Percentiles rank a stretch among this genome's conserved stretches.
These are phyloP conservation scores for Falco naumanni DNA, from an alignment of 2,797 vertebrate species.

Conservation along the genomic window DNA sequence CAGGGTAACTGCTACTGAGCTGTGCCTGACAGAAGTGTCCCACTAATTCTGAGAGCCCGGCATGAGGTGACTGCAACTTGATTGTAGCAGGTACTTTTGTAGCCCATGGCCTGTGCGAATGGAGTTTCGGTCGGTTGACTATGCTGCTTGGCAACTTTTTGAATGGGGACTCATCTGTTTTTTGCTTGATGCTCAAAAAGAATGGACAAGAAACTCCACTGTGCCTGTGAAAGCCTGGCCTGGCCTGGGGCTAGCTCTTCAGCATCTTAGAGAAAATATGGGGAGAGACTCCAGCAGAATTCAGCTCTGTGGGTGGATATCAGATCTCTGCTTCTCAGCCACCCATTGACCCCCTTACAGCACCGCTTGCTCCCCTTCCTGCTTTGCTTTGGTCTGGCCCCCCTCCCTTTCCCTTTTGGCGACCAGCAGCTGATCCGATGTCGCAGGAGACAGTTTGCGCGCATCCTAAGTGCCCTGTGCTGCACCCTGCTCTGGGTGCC, in stretches of 20 bases:
- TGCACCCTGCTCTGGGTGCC: neutral
- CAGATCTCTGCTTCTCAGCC: neutral
- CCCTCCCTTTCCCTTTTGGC: rapidly evolving
- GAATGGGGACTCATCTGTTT: neutral
- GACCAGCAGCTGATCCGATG: neutral
- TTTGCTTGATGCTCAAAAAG: neutral
- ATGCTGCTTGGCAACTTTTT: neutral
- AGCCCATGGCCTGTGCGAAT: neutral
- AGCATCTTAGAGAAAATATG: neutral
- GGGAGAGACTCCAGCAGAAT: neutral
- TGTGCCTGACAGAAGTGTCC: neutral
- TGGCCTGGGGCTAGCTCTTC: neutral
- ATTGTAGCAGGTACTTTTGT: neutral
- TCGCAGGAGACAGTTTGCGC: neutral
- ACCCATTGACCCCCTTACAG: neutral
- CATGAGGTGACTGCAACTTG: neutral
- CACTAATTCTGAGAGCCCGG: neutral
- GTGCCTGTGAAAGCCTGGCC: neutral
- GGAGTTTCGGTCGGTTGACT: neutral
- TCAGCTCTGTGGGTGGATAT: neutral
- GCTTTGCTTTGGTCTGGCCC: neutral
- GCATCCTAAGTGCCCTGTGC: neutral
- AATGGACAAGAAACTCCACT: rapidly evolving
- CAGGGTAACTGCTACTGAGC: neutral
- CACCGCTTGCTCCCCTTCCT: neutral